Evolutionary conservation across 2,888 invertebrate species (phyloP), one percentile per base, ranked within the genome.

Genomic region (Nyleta sp.): DNA sequence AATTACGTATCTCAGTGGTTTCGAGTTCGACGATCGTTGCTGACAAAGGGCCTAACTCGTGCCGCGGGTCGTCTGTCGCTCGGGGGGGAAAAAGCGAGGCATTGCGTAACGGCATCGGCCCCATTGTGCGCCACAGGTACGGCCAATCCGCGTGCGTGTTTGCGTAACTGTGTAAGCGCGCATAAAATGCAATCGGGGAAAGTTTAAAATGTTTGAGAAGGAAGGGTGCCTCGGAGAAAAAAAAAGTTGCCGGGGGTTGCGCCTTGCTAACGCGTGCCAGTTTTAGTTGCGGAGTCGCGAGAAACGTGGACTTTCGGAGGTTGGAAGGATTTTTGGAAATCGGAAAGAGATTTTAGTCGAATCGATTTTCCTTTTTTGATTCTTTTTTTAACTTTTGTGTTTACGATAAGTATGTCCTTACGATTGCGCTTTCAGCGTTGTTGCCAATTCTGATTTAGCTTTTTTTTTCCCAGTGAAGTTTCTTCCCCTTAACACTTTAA

Each of bases 121-220:
- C 78, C 70, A 78, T 81, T 78, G 80, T 81, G 78, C 76, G n/a
- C 68, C 73, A 42, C 79, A 67, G 50, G 78, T 80, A 76, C 70
- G 44, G 78, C 81, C 78, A 80, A 79, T 80, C 80, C 75, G 65
- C 78, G 75, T 64, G 59, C 70, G 60, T 74, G 75, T 62, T 76
- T 76, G 78, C 77, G 65, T 67, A 79, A 67, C 70, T 77, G 62
- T 71, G 24, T 59, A 65, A 75, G 70, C 65, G 71, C 75, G 67
- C 78, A 65, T 78, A 60, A 80, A 78, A 70, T 77, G 79, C 78
- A 73, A 71, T 72, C 64, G 82, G 65, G 81, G 83, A 85, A 87
- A 87, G 84, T 89, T 90, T 90, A 89, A 89, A 90, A 87, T 88
- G 88, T 87, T 88, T 86, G 86, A 86, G 24, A 2, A 81, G 71